Conservation (phyloP, 2,888 invertebrate species). For the Eupithecia centaureata region DNA sequence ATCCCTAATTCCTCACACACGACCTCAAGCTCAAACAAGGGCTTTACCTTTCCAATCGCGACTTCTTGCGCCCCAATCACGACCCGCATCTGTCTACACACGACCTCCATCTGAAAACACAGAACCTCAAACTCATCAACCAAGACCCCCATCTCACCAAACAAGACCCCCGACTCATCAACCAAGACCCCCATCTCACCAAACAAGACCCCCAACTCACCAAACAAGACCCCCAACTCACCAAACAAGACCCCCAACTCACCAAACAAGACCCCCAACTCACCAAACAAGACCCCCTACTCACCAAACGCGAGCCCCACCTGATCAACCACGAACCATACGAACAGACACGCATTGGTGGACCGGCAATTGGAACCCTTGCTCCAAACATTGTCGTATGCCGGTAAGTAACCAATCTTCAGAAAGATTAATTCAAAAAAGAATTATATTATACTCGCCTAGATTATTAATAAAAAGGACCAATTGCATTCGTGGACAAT, state of each 20-base stretch:
- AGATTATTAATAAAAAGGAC: neutral
- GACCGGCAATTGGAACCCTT: constrained; percentile 94
- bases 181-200: constrained; percentile 1
- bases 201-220: neutral
- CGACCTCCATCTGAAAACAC: constrained; percentile 45
- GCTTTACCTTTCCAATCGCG: neutral
- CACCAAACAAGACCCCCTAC: constrained; percentile 1
- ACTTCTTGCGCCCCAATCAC: no score
- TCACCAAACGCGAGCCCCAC: neutral
- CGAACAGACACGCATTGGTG: constrained; percentile 88
- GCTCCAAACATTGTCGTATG: constrained; percentile 77
- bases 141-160: constrained; percentile 1
- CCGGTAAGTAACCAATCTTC: constrained; percentile 56
- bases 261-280: neutral
- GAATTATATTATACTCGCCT: neutral
- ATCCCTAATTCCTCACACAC: constrained; percentile 43
- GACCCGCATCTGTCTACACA: constrained; percentile 43
- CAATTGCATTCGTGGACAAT: neutral
- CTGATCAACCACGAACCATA: constrained; percentile 7
- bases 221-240: neutral
- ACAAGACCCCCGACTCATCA: neutral
- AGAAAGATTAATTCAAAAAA: neutral
- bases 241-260: neutral
- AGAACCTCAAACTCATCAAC: constrained; percentile 1
- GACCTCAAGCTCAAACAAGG: constrained; percentile 2